Evolutionary conservation across 2,888 invertebrate genomes (phyloP), one percentile per base, ranked within the genome.

Genomic region (Crioceris asparagi): DNA sequence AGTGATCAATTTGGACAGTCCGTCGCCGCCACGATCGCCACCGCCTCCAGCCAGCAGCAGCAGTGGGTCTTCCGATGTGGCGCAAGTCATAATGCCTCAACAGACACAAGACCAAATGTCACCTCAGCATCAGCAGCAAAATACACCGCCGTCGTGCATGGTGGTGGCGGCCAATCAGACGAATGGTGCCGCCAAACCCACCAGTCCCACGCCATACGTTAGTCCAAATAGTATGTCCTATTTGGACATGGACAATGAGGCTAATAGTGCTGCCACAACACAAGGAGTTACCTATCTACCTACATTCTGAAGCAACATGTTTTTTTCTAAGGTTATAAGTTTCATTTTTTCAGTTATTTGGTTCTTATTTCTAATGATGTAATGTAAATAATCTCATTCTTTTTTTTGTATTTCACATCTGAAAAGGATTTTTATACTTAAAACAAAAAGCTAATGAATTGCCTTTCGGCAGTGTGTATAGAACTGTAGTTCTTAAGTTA

Each of bases 1-100:
- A 11, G 60, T 77, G 18, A 77, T 77, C 55, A 75, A 74, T 25
- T 64, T 77, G 53, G 77, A 77, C 65, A 73, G 72, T 51, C 76
- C 76, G 2, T 75, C 75, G 10, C 77, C 76, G 21, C 75, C 75
- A 32, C 64, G 58, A 25, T 61, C 61, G 8, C 62, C 63, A 1
- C 46, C 61, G 8, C 61, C 63, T 1, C 47, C 40, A 27, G 15
- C 10, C 19, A 23, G 14, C 43, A 39, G 17, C 40, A 27, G 23
- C 19, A 15, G 19, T 32, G 43, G 3, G n/a, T n/a, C 35, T 12
- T 27, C 27, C 27, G 12, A 15, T 11, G 15, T 27, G 27, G 27
- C 15, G 14, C 27, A 27, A 11, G 27, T n/a, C n/a, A n/a, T n/a
- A n/a, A n/a, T n/a, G n/a, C n/a, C 27, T 2, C 27, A 27, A 11